phyloP scores from a whole-genome alignment of 2,888 invertebrate genomes.

The Polyploca ridens region DNA sequence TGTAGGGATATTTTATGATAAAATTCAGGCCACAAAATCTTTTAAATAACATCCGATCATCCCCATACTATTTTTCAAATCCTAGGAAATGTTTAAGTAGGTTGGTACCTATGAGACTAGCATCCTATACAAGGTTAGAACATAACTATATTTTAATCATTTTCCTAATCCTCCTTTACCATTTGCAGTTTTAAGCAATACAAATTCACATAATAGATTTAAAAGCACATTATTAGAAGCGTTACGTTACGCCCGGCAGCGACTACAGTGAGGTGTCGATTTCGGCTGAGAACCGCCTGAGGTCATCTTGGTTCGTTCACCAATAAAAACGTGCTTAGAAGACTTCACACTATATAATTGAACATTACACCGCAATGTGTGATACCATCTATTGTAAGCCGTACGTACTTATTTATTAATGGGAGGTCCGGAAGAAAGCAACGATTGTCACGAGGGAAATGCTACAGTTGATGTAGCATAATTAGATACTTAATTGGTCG shows the following conservation, averaged over 20 bases:
- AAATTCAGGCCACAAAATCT: too few relatives aligned
- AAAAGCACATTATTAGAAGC: slow-evolving; percentile 46
- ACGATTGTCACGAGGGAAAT: slow-evolving; percentile 8
- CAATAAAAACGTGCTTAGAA: slow-evolving; percentile 58
- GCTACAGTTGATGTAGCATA: neutral
- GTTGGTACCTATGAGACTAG: too few relatives aligned
- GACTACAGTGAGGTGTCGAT: slow-evolving; percentile 53
- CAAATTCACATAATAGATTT: neutral
- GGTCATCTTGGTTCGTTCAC: slow-evolving; percentile 51
- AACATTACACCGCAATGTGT: slow-evolving; percentile 32
- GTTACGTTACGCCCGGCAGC: slow-evolving; percentile 51
- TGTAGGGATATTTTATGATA: too few relatives aligned
- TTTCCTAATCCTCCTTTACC: too few relatives aligned
- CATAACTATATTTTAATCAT: neutral
- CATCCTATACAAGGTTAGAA: too few relatives aligned
- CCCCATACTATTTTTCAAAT: too few relatives aligned
- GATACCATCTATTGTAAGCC: slow-evolving; percentile 25
- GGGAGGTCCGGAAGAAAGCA: slow-evolving; percentile 7
- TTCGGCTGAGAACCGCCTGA: slow-evolving; percentile 68
- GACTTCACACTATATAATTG: slow-evolving; percentile 44
- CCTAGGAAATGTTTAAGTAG: too few relatives aligned
- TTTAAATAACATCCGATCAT: too few relatives aligned
- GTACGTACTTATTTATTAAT: neutral
- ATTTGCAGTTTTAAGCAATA: neutral
- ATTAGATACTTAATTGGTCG: neutral